Evolutionary conservation across 2,888 invertebrate species (phyloP).

Genomic region (Lepidochrysops patricia): DNA sequence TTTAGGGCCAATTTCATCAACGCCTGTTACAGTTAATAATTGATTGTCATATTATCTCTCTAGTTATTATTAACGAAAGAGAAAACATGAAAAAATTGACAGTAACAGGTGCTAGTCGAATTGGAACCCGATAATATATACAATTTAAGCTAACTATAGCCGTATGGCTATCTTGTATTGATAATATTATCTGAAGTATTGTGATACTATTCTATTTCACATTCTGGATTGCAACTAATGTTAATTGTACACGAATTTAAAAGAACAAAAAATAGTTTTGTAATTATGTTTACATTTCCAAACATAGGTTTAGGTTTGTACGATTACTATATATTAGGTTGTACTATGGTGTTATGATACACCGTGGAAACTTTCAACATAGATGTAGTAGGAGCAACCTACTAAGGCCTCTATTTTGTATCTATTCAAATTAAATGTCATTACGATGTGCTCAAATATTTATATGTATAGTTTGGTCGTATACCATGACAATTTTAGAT

Average conservation of each 20-base stretch:
- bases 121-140: too few species aligned
- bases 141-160: not conserved
- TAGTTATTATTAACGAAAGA: too few species aligned
- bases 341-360: not conserved
- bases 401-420: not conserved
- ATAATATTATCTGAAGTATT: not conserved
- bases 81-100: too few species aligned
- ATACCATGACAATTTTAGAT: conserved; percentile 33
- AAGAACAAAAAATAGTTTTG: conserved; percentile 9
- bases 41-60: too few species aligned
- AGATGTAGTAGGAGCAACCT: not conserved
- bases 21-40: too few species aligned
- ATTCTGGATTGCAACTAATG: conserved; percentile 11
- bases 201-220: not conserved
- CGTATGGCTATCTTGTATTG: too few species aligned
- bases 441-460: conserved; percentile 37
- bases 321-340: not conserved
- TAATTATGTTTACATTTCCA: conserved; percentile 2
- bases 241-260: conserved; percentile 7
- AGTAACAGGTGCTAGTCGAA: too few species aligned
- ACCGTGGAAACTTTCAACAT: not conserved
- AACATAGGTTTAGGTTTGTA: not conserved
- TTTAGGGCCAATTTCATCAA: too few species aligned
- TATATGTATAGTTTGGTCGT: conserved; percentile 29
- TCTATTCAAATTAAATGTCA: conserved; percentile 12